Evolutionary conservation across 1,140 invertebrate genomes (phyloP).

Genomic region (Trichogramma pretiosum): DNA sequence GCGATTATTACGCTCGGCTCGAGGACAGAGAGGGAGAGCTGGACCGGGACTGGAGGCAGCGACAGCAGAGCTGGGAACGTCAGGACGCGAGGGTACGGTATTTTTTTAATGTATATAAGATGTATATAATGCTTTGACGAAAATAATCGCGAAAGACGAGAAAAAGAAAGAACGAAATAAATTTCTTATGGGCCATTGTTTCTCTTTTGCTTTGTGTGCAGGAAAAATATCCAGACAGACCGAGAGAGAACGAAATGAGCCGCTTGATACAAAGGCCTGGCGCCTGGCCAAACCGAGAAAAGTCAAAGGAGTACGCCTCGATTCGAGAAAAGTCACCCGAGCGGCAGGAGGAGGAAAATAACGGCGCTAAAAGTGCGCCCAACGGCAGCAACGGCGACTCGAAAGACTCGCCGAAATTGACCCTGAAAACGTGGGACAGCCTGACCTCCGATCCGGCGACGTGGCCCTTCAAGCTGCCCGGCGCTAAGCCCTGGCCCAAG

Average conservation of each 20-base stretch:
- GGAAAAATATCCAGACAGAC: no score
- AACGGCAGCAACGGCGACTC: slow-evolving; percentile 14
- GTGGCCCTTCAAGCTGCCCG: slow-evolving; percentile 36
- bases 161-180: no score
- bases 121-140: background rate
- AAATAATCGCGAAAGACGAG: background rate
- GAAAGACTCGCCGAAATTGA: slow-evolving; percentile 30
- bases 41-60: slow-evolving; percentile 15
- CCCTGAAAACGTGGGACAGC: slow-evolving; percentile 39
- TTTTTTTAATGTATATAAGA: background rate
- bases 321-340: background rate
- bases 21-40: slow-evolving; percentile 13
- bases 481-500: slow-evolving; percentile 38
- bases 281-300: background rate
- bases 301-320: background rate
- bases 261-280: background rate
- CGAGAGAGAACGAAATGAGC: slow-evolving; percentile 4
- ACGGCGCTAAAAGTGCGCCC: slow-evolving; percentile 18
- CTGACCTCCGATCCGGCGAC: slow-evolving; percentile 37
- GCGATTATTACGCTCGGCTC: slow-evolving; percentile 23
- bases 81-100: slow-evolving; percentile 1
- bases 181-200: no score
- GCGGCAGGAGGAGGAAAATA: slow-evolving; percentile 20
- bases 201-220: no score
- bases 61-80: slow-evolving; percentile 13